Conservation (phyloP, 1,140 invertebrate genomes). For the Pseudomyrmex concolor region DNA sequence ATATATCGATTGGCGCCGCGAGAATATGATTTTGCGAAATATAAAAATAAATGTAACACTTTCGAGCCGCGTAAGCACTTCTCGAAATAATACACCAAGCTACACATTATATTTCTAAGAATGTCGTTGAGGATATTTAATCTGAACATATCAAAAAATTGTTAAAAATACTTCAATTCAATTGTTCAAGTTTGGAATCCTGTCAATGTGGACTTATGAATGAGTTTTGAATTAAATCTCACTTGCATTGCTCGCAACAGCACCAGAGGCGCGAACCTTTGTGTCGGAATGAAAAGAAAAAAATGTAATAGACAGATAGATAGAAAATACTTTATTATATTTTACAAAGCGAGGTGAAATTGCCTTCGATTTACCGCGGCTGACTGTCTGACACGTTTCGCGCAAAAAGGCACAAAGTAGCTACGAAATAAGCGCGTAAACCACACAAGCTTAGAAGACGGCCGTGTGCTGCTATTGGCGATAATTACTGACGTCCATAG, state of each 20-base stretch:
- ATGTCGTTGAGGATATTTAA: not conserved
- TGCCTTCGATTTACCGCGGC: conserved; percentile 25
- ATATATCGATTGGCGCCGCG: conserved; percentile 60
- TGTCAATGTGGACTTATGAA: conserved; percentile 15
- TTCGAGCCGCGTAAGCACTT: conserved; percentile 41
- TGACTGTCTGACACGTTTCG: conserved; percentile 18
- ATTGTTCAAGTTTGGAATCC: not conserved
- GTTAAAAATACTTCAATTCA: conserved; percentile 14
- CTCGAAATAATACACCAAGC: not conserved
- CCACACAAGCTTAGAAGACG: conserved; percentile 33
- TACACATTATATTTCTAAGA: not conserved
- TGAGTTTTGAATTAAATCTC: conserved; percentile 33
- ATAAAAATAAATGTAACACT: conserved; percentile 67
- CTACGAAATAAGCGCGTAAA: conserved; percentile 16
- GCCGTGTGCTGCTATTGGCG: conserved; percentile 26
- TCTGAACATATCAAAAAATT: not conserved
- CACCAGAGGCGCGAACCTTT: not conserved
- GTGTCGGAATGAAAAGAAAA: conserved; percentile 33
- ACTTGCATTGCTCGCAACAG: conserved; percentile 2
- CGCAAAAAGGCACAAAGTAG: conserved; percentile 39
- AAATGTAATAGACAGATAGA: conserved; percentile 46
- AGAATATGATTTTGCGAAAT: conserved; percentile 63
- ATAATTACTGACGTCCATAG: conserved; percentile 49
- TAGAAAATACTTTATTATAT: conserved; percentile 48
- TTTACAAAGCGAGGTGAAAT: conserved; percentile 47